A percentile compares a stretch with the other conserved stretches of the same genome.
These are phyloP conservation scores for Petrolisthes manimaculis DNA, from an alignment of 2,888 invertebrate genomes.

Conservation along the genomic window DNA sequence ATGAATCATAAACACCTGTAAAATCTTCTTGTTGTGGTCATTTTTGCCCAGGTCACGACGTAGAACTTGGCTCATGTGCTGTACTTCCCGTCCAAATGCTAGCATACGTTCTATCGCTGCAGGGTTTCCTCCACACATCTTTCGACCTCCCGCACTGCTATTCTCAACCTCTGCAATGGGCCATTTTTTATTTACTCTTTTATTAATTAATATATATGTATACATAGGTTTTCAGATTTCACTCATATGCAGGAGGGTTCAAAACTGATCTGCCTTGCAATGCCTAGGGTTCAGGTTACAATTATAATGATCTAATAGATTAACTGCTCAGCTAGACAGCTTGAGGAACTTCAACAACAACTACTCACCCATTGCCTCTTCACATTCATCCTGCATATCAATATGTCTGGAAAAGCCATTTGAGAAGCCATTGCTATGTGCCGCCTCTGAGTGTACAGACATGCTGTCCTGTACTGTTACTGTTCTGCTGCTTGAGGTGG, in stretches of 20 bases:
- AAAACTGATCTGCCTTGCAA: too few species aligned
- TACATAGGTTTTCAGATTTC: neutral
- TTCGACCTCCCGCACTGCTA: slow-evolving; percentile 34
- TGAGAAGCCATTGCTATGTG: slow-evolving; percentile 67
- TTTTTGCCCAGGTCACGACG: slow-evolving; percentile 85
- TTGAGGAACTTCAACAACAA: too few species aligned
- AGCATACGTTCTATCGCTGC: slow-evolving; percentile 93
- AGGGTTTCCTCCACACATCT: slow-evolving; percentile 78
- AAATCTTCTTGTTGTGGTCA: slow-evolving; percentile 88
- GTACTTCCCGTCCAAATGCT: slow-evolving; percentile 93
- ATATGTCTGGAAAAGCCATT: slow-evolving; percentile 71
- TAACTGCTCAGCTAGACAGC: too few species aligned
- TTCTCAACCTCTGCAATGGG: slow-evolving; percentile 47
- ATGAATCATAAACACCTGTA: slow-evolving; percentile 76
- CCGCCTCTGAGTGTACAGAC: slow-evolving; percentile 39
- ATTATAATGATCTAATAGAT: too few species aligned
- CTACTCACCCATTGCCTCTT: slow-evolving; percentile 67
- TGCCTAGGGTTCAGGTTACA: too few species aligned
- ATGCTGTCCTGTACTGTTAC: slow-evolving; percentile 65
- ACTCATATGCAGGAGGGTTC: neutral
- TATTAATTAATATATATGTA: neutral
- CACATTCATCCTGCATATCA: slow-evolving; percentile 76
- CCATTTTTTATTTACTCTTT: neutral
- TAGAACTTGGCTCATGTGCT: slow-evolving; percentile 88
- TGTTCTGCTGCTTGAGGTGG: slow-evolving; percentile 15